A percentile compares a stretch with the other conserved stretches of the same genome.
These are phyloP conservation scores for Apamea epomidion DNA, from an alignment of 2,888 invertebrate species.

Conservation along the genomic window DNA sequence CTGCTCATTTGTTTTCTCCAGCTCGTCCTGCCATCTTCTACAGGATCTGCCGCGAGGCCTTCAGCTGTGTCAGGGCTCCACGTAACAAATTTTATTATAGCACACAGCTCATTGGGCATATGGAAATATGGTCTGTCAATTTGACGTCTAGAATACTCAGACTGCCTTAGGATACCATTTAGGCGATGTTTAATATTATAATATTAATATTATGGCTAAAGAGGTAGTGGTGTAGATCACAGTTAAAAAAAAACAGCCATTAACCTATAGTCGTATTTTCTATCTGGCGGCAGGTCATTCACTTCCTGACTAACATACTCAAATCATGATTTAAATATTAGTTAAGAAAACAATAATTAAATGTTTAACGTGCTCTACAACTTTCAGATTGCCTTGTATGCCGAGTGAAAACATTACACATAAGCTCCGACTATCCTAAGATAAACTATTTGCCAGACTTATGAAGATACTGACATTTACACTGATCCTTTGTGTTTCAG, in stretches of 20 bases:
- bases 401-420: conserved; percentile 10
- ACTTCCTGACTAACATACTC: background rate
- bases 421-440: conserved; percentile 5
- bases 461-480: background rate
- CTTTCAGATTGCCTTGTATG: conserved; percentile 17
- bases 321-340: conserved; percentile 33
- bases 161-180: no score
- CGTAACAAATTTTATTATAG: no score
- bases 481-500: background rate
- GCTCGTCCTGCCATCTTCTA: no score
- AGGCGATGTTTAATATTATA: no score
- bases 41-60: no score
- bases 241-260: no score
- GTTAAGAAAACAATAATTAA: conserved; percentile 6
- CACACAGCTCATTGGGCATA: no score
- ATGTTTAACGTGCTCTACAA: background rate
- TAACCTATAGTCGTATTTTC: background rate
- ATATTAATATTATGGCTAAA: no score
- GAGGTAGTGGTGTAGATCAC: background rate
- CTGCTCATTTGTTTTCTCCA: no score
- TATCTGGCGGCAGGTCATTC: conserved; percentile 8
- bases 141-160: no score
- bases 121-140: no score
- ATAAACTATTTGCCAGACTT: conserved; percentile 26
- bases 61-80: no score